Evolutionary conservation across 2,797 vertebrate genomes (phyloP), one percentile per base, ranked within the genome.

Genomic region (Hemitrygon akajei): DNA sequence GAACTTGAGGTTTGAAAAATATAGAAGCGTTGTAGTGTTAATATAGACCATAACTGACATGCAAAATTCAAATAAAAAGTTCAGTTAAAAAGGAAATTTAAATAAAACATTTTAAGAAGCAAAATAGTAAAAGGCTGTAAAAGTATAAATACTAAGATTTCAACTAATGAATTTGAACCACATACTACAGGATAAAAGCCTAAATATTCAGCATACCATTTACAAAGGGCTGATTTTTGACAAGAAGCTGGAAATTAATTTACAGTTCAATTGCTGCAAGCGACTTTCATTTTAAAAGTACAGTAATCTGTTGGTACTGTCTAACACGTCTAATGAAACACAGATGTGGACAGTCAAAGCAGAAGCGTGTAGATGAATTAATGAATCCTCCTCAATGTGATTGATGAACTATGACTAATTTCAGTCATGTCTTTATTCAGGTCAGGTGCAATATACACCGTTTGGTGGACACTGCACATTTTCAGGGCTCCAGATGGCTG

Each of bases 241-340:
- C 86, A 37, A 37, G 34, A 34, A 69, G 60, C 86, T 69, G 60
- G 60, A 34, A 89, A 69, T 89, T 89, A 69, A 89, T 89, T 89
- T 37, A 25, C 63, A 89, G 18, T 89, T 20, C 7, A 89, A 89
- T 89, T 37, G n/a, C 7, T 34, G 7, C 16, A 89, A 89, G 11
- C 82, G 22, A 34, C 63, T 37, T 89, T 89, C 63, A 69, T 89
- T 37, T 22, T 37, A 69, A 47, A 47, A 69, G 60, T n/a, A n/a
- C n/a, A n/a, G n/a, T 37, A 89, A 37, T 66, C 86, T 34, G n/a
- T 20, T 89, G 63, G 86, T 89, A 89, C 86, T 66, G n/a, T 63
- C 86, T 69, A 37, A 37, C 1, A 89, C 63, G 10, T n/a, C 18
- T 69, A 69, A 89, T 69, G 60, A 69, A 22, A 3, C 86, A 89